Conservation (phyloP, 64 coral and sea anemone species). For the Montipora efflorescens region DNA sequence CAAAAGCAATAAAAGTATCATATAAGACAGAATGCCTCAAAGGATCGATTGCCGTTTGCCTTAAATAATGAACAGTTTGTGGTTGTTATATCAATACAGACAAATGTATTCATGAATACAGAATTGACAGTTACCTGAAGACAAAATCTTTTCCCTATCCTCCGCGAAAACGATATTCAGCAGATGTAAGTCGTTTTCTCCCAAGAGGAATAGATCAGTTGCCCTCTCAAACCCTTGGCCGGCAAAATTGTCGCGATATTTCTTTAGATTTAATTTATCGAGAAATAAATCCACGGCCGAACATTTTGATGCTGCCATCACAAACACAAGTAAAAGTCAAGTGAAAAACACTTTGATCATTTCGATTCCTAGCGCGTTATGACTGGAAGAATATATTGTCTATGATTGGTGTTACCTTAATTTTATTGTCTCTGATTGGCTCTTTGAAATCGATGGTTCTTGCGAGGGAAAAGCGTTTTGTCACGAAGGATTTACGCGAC, state of each 20-base stretch:
- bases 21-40: not conserved
- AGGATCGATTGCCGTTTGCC: not conserved
- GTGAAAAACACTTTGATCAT: slow-evolving; percentile 24
- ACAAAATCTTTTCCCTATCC: slow-evolving; percentile 7
- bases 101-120: not conserved
- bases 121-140: slow-evolving; percentile 35
- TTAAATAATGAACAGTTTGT: not conserved
- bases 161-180: not conserved
- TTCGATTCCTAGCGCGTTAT: slow-evolving; percentile 52
- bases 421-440: slow-evolving; percentile 26
- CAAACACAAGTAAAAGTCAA: not conserved
- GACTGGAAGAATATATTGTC: slow-evolving; percentile 23
- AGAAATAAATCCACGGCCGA: slow-evolving; percentile 16
- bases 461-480: slow-evolving; percentile 30
- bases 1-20: not conserved
- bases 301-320: not conserved
- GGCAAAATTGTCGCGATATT: slow-evolving; percentile 2
- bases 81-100: not conserved
- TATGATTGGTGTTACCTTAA: slow-evolving; percentile 31
- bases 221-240: slow-evolving; percentile 36
- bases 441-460: slow-evolving; percentile 24
- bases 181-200: not conserved
- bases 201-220: not conserved
- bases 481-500: slow-evolving; percentile 8
- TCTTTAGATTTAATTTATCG: not conserved